Base-by-base conservation (phyloP, 2,888 invertebrate species). In the Azorinus chamasolen region DNA sequence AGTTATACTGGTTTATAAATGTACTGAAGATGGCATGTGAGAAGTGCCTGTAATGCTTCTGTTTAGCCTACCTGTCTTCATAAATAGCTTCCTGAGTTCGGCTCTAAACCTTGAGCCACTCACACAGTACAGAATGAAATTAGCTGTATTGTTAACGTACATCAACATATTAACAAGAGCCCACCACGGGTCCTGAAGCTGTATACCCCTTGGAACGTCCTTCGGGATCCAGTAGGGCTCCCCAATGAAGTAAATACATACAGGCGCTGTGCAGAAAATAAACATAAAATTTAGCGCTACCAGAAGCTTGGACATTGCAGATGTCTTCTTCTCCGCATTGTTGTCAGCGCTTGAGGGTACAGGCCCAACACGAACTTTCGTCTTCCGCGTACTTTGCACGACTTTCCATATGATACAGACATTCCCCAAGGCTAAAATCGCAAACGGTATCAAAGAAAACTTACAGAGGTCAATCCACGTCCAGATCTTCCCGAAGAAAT, bases 401-500 rank as follows among this genome's bases (percentile, higher is more conserved):
- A 88, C 70, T 50, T 79, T 83, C 18, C 76, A 55, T 8, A 87
- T 78, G 53, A 89, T 89, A 70, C 83, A 83, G 16, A 85, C 24
- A 72, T 90, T 90, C 16, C 84, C 87, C 12, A 70, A 18, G 37
- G 81, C 66, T n/a, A 90, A 75, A 45, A 89, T 53, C 12, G 79
- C 25, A 37, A 86, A 85, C 0, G 90, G 90, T 14, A 89, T 39
- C 20, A 88, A 41, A 25, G 84, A 85, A 69, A 82, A 88, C 37
- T 86, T 63, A 37, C 78, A 72, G 10, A 87, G 75, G 74, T 90
- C 89, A n/a, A 89, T 83, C 83, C 84, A 87, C 1, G 86, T 83
- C 88, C 88, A 90, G 12, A 79, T 54, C 1, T 64, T 54, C 2
- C 1, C 14, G n/a, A 65, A 57, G 59, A 87, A 88, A 0, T 58